Base-by-base conservation (phyloP, 2,113 vertebrate genomes). In the Aphyosemion australe region DNA sequence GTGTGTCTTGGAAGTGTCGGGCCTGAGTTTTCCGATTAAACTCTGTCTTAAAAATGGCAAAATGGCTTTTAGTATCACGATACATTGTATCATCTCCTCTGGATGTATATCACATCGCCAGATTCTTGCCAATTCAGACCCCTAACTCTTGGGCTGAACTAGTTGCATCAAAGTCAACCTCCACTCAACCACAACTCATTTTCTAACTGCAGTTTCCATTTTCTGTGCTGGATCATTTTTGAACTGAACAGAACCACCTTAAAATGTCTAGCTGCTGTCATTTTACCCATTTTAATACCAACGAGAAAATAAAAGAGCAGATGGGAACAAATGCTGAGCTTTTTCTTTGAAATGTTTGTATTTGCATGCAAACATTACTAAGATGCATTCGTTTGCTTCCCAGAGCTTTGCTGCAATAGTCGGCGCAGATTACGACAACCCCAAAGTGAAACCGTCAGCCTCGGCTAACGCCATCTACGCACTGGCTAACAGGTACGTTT, bases 381-480 rank as follows among this genome's bases (percentile, higher is more conserved):
- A 58, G 2, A 6, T 31, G 41, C n/a, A 15, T 50, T n/a, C 70
- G 4, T 34, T 78, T 57, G 14, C n/a, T 69, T 90, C 91, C 7
- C 87, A 99, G 97, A 94, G 45, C 87, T 90, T 92, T 65, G 89
- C 85, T 41, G 89, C 89, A 34, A 34, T 43, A 46, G 59, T 61
- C 26, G 79, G 89, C 72, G 84, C 90, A 32, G 97, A 98, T 58
- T 93, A 92, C 46, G 96, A 99, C 66, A 94, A 90, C 84, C 91
- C 96, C 69, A 98, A 96, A 93, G 95, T 99, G 48, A 99, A 98
- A 79, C 92, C 95, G 12, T 99, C 97, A 0, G 88, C 91, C 0
- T 99, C 97, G 4, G 96, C 96, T 69, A 97, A 91, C 10, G 96
- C 97, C 52, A 98, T 99, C 87, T 99, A 99, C 63, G 84, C 95